phyloP scores from a whole-genome alignment of 2,888 invertebrate species.

The Agrochola circellaris region DNA sequence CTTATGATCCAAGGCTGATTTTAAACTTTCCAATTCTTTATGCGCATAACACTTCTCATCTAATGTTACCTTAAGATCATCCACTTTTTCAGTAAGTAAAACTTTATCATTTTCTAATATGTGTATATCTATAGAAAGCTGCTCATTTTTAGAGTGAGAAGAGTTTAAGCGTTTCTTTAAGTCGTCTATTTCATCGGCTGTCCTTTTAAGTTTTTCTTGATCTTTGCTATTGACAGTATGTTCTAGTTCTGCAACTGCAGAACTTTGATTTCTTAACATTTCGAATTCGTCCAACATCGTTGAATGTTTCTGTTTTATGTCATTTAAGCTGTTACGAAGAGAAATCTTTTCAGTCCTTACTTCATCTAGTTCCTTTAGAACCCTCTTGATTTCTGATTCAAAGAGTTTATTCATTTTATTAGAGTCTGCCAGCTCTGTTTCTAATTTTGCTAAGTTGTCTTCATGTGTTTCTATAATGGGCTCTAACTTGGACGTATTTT shows the following conservation, averaged over 20 bases:
- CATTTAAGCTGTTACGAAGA: conserved; percentile 88
- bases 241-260: conserved; percentile 88
- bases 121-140: conserved; percentile 88
- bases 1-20: conserved; percentile 59
- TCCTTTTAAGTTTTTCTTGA: conserved; percentile 75
- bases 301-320: conserved; percentile 90
- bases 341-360: conserved; percentile 84
- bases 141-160: conserved; percentile 85
- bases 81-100: conserved; percentile 83
- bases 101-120: conserved; percentile 89
- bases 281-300: conserved; percentile 85
- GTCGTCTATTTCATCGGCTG: conserved; percentile 83
- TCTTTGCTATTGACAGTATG: conserved; percentile 78
- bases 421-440: conserved; percentile 92
- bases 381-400: conserved; percentile 91
- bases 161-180: conserved; percentile 81
- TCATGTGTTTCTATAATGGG: conserved; percentile 94
- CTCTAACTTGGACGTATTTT: conserved; percentile 92
- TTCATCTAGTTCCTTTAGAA: conserved; percentile 89
- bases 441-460: conserved; percentile 92
- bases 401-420: conserved; percentile 91
- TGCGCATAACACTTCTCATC: conserved; percentile 58
- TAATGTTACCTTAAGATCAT: conserved; percentile 81
- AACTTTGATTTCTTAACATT: conserved; percentile 84
- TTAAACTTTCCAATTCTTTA: conserved; percentile 60